phyloP scores from a whole-genome alignment of 2,797 vertebrate species.

The Poeciliopsis infans region DNA sequence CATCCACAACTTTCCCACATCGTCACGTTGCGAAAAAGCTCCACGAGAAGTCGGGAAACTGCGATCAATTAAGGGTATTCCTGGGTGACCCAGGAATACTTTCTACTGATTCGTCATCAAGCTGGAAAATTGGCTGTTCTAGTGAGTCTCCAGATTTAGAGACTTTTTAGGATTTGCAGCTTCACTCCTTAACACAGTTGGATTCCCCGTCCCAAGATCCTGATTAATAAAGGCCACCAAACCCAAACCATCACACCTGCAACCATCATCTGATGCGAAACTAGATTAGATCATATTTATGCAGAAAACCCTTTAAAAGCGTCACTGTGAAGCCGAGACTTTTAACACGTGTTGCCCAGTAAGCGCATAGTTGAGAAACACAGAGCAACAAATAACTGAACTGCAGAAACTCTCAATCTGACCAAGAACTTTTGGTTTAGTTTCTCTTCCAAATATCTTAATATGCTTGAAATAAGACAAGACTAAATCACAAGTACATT shows the following conservation, averaged over 20 bases:
- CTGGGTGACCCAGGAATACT: background rate
- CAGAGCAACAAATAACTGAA: conserved; percentile 16
- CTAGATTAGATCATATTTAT: background rate
- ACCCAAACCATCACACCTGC: conserved; percentile 1
- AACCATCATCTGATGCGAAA: background rate
- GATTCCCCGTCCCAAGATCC: background rate
- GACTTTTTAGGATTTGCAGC: background rate
- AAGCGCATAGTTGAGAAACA: conserved; percentile 13
- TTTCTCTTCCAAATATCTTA: too few species aligned
- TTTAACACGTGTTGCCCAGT: background rate
- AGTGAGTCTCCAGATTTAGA: background rate
- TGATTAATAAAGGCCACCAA: background rate
- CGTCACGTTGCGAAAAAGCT: background rate
- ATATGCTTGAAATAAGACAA: too few species aligned
- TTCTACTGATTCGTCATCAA: background rate
- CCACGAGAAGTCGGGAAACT: too few species aligned
- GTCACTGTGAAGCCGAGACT: background rate
- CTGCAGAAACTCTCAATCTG: too few species aligned
- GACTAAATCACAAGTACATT: too few species aligned
- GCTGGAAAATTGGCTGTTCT: background rate
- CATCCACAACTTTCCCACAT: background rate
- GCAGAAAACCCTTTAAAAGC: background rate
- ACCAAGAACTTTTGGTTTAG: too few species aligned
- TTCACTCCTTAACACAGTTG: background rate
- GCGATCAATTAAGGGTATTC: too few species aligned